These are phyloP conservation scores for Lepidiolamprologus cunningtoni DNA, from an alignment of 2,113 vertebrate species.

Conservation along the genomic window DNA sequence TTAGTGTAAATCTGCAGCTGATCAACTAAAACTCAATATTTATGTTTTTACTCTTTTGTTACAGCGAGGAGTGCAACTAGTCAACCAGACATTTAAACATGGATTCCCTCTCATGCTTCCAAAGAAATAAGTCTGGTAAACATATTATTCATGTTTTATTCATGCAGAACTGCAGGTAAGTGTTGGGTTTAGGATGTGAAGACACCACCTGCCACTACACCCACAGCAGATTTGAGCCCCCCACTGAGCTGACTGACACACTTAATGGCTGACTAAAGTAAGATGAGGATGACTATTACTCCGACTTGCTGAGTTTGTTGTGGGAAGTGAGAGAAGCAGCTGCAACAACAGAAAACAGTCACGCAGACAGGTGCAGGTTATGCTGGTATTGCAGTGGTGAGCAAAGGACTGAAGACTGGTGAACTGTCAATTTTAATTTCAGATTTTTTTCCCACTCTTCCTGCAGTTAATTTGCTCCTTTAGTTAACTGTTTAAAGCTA, in stretches of 20 bases:
- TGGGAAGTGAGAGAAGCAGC: background rate
- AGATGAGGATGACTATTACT: background rate
- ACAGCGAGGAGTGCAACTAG: background rate
- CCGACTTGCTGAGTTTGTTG: background rate
- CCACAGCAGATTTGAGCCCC: background rate
- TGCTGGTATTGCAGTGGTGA: background rate
- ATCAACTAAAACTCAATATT: background rate
- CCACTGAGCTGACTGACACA: background rate
- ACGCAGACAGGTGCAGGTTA: background rate
- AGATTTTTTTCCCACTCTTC: background rate
- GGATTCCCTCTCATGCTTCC: background rate
- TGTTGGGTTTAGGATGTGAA: background rate
- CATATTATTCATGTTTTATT: background rate
- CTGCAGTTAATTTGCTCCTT: background rate
- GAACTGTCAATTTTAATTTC: background rate
- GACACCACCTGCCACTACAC: background rate
- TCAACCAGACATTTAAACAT: background rate
- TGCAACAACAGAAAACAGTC: background rate
- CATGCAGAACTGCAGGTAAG: background rate
- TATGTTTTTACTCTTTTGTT: background rate
- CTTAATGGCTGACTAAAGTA: background rate
- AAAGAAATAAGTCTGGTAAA: background rate
- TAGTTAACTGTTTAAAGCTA: background rate
- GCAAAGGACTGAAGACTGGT: background rate
- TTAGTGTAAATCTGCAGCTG: background rate